Percentiles rank a stretch among this genome's conserved stretches.
Conservation (phyloP, 2,113 vertebrate genomes). For the Poeciliopsis occidentalis region DNA sequence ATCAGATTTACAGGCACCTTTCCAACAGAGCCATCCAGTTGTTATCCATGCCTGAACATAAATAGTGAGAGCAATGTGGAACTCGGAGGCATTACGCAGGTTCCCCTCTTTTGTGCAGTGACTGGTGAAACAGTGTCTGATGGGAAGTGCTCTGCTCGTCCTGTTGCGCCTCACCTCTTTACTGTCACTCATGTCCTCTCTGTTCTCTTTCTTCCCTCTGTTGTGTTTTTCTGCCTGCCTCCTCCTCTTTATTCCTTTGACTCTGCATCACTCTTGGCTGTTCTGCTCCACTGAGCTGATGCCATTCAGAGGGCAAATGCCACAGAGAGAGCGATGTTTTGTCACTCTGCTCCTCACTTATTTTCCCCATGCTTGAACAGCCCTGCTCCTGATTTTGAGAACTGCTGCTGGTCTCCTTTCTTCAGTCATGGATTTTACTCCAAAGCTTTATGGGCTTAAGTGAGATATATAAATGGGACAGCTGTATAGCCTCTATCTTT, state of each 20-base stretch:
- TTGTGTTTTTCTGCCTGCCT: slow-evolving; percentile 24
- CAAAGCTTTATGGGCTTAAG: slow-evolving; percentile 59
- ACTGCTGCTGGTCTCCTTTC: slow-evolving; percentile 6
- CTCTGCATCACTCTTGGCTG: slow-evolving; percentile 44
- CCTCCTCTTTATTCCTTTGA: slow-evolving; percentile 35
- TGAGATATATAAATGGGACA: slow-evolving; percentile 56
- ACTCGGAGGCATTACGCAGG: slow-evolving; percentile 72
- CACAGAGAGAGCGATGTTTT: slow-evolving; percentile 56
- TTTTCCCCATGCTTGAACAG: slow-evolving; percentile 37
- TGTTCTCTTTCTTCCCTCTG: slow-evolving; percentile 24
- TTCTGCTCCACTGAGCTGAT: slow-evolving; percentile 57
- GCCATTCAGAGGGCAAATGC: slow-evolving; percentile 71
- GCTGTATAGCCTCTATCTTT: slow-evolving; percentile 51
- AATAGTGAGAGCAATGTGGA: slow-evolving; percentile 72
- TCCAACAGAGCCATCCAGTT: slow-evolving; percentile 70
- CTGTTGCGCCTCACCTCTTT: slow-evolving; percentile 45
- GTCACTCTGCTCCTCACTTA: slow-evolving; percentile 39
- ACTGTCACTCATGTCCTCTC: slow-evolving; percentile 51
- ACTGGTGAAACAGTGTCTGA: slow-evolving; percentile 62
- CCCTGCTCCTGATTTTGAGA: slow-evolving; percentile 41
- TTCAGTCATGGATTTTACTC: slow-evolving; percentile 52
- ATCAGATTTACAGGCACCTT: slow-evolving; percentile 79
- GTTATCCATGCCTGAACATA: slow-evolving; percentile 74
- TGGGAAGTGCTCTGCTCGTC: slow-evolving; percentile 45
- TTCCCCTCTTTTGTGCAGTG: slow-evolving; percentile 55